Percentiles rank a stretch among this genome's conserved stretches.
Conservation (phyloP, 2,797 vertebrate species). For the Hydrophis major region DNA sequence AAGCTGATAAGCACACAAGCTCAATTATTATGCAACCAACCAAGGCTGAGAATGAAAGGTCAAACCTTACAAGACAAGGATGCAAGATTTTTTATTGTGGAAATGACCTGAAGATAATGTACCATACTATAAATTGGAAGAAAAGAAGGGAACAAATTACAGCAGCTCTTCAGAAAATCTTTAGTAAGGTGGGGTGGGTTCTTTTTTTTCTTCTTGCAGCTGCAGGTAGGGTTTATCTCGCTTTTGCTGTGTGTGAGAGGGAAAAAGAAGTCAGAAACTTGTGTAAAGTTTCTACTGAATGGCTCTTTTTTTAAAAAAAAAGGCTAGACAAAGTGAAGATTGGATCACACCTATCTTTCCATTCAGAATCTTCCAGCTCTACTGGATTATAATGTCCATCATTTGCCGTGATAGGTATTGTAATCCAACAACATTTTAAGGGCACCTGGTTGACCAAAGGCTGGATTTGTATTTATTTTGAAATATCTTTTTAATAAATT, state of each 20-base stretch:
- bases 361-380: background rate
- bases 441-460: background rate
- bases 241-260: slow-evolving; percentile 33
- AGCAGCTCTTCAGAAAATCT: slow-evolving; percentile 57
- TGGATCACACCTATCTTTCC: slow-evolving; percentile 26
- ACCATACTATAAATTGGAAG: slow-evolving; percentile 58
- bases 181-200: slow-evolving; percentile 53
- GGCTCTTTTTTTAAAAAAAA: slow-evolving; percentile 42
- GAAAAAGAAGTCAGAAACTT: slow-evolving; percentile 51
- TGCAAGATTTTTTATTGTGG: slow-evolving; percentile 53
- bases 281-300: slow-evolving; percentile 38
- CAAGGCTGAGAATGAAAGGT: slow-evolving; percentile 48
- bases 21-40: slow-evolving; percentile 60
- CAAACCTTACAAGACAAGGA: slow-evolving; percentile 53
- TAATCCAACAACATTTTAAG: background rate
- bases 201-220: slow-evolving; percentile 24
- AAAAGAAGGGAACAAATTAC: slow-evolving; percentile 38
- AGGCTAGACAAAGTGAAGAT: slow-evolving; percentile 33
- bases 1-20: slow-evolving; percentile 47
- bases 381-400: background rate
- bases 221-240: background rate
- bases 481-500: background rate
- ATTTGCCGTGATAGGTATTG: background rate
- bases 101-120: slow-evolving; percentile 61
- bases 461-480: background rate